Base-by-base conservation (phyloP, 2,113 vertebrate species). In the Mesitornis unicolor region DNA sequence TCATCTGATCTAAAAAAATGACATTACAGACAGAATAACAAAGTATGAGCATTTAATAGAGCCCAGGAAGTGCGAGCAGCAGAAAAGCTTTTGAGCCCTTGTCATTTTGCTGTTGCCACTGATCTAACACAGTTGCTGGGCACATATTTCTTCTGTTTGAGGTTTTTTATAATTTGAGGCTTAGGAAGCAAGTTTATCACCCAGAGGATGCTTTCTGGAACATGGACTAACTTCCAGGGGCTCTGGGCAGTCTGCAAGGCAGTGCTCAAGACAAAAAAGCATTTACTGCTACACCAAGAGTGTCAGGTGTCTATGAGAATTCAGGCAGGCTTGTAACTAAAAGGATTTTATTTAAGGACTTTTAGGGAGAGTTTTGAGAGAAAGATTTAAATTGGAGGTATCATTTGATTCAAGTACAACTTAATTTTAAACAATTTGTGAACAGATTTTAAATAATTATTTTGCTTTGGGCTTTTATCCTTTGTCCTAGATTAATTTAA, bases 21-120 rank as follows among this genome's bases (percentile, higher is more conserved):
- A 17, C 24, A 26, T 25, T 50, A 24, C 29, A 77, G 65, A 21
- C 21, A 63, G 38, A 42, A 22, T 1, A 31, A 50, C 36, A 19
- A 57, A 74, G 29, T 9, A 22, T 9, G 20, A 85, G 79, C 7
- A 9, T 13, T 69, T 40, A 16, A 7, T 9, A 70, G 69, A 87
- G 74, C 35, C 51, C 4, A 10, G 63, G 4, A n/a, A 76, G 48
- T 0, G 7, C 0, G 1, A 84, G 35, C 51, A 71, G 45, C 60
- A 73, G 45, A 43, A 70, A 28, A 53, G 13, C 87, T 50, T 79
- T 7, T 1, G 3, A 86, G 60, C n/a, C 28, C 35, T 33, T 5
- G 7, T 19, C 7, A 7, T 15, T 65, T 35, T 40, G 13, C 21
- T 36, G 4, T 42, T 53, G 26, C 53, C 70, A 54, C 42, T 87